Conservation (phyloP, 2,888 invertebrate genomes). For the Perdita meconis region DNA sequence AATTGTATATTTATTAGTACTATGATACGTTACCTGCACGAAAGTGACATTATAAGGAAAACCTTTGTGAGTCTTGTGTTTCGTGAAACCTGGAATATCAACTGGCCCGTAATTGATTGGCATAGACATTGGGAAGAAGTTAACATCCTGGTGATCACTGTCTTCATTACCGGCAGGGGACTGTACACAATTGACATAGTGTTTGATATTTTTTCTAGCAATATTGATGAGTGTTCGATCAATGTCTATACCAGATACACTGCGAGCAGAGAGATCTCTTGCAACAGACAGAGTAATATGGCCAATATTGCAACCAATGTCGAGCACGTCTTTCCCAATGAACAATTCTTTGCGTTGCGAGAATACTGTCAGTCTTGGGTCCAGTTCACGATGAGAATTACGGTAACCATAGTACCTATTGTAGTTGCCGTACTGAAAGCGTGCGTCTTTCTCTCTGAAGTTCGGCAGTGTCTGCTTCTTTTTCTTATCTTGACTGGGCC, state of each 20-base stretch:
- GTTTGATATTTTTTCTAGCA: constrained; percentile 90
- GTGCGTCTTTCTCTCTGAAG: constrained; percentile 91
- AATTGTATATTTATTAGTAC: not conserved
- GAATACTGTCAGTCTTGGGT: constrained; percentile 93
- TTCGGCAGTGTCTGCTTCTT: constrained; percentile 84
- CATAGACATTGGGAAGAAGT: constrained; percentile 94
- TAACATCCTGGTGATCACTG: constrained; percentile 71
- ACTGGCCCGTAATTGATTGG: constrained; percentile 94
- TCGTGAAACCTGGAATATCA: constrained; percentile 86
- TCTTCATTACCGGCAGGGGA: constrained; percentile 81
- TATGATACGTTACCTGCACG: constrained; percentile 89
- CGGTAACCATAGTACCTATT: constrained; percentile 98
- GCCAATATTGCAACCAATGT: constrained; percentile 99
- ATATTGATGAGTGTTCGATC: constrained; percentile 93
- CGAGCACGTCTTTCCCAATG: constrained; percentile 95
- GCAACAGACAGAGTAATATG: constrained; percentile 96
- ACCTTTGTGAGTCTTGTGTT: constrained; percentile 84
- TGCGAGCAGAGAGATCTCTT: constrained; percentile 92
- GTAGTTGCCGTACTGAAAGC: constrained; percentile 98
- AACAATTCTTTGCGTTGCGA: constrained; percentile 92
- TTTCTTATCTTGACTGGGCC: constrained; percentile 84
- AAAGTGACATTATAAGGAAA: constrained; percentile 97
- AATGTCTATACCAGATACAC: constrained; percentile 97
- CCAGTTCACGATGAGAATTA: constrained; percentile 92
- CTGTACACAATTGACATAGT: constrained; percentile 87